Base-by-base conservation (phyloP, 2,113 vertebrate species). In the Gambusia holbrooki region DNA sequence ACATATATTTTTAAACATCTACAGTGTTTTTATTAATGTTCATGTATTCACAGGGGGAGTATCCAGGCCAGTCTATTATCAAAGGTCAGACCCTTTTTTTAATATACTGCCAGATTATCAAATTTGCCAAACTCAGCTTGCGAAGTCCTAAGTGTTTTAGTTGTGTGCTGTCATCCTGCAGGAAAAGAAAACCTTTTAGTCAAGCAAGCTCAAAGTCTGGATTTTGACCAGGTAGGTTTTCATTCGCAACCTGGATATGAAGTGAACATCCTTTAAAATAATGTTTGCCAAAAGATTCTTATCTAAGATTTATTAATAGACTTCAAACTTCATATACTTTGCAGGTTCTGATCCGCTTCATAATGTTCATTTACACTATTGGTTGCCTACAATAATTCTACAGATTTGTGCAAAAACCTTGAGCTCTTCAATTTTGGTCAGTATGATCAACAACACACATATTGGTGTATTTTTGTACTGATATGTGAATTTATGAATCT, bases 121-220 rank as follows among this genome's bases (percentile, higher is more conserved):
- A 58, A 11, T 7, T 25, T 58, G 2, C 14, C 45, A 48, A 19
- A 17, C 45, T 19, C 15, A 48, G 17, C 15, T 48, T 58, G 19
- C 22, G 25, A 9, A 58, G 25, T 58, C n/a, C 4, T 0, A 58
- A 25, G 13, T 62, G 22, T 63, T 73, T 62, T 10, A 68, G 68
- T 17, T 84, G 81, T 7, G 32, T 25, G 68, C 15, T 84, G 82
- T 79, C 93, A 89, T 87, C 62, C 86, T 86, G 35, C 88, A 98
- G 97, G 97, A 71, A 98, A 96, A 94, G 97, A 99, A 93, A 96
- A 95, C 33, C 19, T 92, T 60, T 90, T 97, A 62, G 92, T 96
- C 72, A 96, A 96, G 75, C 96, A 97, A 92, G 91, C 95, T 79
- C 92, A 95, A 25, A 93, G 87, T 9, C 92, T 96, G 83, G 90